Base-by-base conservation (phyloP, 2,888 invertebrate species). In the Leucania comma region DNA sequence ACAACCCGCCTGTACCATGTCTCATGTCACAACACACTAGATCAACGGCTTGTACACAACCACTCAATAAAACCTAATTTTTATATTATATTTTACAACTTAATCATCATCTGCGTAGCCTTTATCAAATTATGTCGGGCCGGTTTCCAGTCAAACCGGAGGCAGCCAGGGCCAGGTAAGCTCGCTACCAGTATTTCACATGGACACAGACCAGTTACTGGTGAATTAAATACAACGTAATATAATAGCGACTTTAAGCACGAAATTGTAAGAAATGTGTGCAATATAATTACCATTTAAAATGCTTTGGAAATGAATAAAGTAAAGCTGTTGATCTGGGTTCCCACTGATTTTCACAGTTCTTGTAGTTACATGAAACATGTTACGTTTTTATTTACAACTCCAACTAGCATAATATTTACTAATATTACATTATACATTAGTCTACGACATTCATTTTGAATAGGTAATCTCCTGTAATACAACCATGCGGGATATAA, bases 1-100 rank as follows among this genome's bases (percentile, higher is more conserved):
- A 91, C 88, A 82, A 82, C 86, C 86, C 82, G 78, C 78, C 80
- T 87, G 84, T 85, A 85, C 84, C 81, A 80, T 79, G 84, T 75
- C 83, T 78, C 75, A 72, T 73, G 68, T 54, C 67, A 72, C 77
- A 56, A 56, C 48, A 72, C 75, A 56, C 67, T 46, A 26, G 54
- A 53, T 22, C 56, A 62, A 35, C 42, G 46, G 42, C 65, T 58
- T 51, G 10, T 20, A 17, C 3, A 50, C 12, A 38, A 54, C 20
- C 22, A 54, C 32, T 26, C 54, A 48, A 54, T 35, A 38, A 20
- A 12, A 54, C 32, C 26, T 35, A 48, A 72, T 35, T 26, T 35
- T 20, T 42, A 42, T 20, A 42, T 42, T 42, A 63, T 50, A 46
- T 24, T 29, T n/a, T 3, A 42, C 3, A 29, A 42, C 17, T 32